Percentiles rank a stretch among this genome's conserved stretches.
Conservation (phyloP, 1,140 invertebrate genomes). For the Probaryconus sp. region DNA sequence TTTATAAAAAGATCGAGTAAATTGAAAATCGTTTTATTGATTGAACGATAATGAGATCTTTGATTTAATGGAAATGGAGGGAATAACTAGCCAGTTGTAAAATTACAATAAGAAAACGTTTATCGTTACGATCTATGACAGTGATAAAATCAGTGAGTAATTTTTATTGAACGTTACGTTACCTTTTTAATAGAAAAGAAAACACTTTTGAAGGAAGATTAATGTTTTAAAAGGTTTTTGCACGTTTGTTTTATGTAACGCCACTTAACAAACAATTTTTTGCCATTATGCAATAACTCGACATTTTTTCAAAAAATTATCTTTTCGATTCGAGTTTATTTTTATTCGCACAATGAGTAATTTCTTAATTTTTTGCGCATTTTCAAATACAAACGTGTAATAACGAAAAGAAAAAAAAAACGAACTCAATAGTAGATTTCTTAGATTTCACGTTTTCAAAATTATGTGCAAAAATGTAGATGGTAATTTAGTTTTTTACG, state of each 20-base stretch:
- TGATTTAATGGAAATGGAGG: slow-evolving; percentile 43
- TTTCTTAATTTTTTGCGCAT: too few species aligned
- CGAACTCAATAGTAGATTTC: too few species aligned
- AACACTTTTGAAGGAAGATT: slow-evolving; percentile 34
- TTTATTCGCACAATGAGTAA: too few species aligned
- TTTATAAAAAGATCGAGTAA: too few species aligned
- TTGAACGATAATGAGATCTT: slow-evolving; percentile 10
- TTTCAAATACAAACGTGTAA: too few species aligned
- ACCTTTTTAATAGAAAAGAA: slow-evolving; percentile 30
- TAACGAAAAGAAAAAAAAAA: too few species aligned
- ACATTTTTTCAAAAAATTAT: slow-evolving; percentile 29
- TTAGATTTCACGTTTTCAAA: too few species aligned
- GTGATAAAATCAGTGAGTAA: slow-evolving; percentile 35
- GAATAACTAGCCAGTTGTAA: slow-evolving; percentile 9
- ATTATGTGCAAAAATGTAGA: too few species aligned
- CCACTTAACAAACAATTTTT: slow-evolving; percentile 32
- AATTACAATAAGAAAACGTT: slow-evolving; percentile 44
- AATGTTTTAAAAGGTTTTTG: slow-evolving; percentile 31
- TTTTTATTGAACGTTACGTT: slow-evolving; percentile 43
- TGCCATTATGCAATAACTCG: slow-evolving; percentile 22
- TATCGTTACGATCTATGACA: slow-evolving; percentile 21
- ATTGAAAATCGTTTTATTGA: too few species aligned
- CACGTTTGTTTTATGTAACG: slow-evolving; percentile 33
- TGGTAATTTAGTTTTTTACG: too few species aligned
- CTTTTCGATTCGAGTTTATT: too few species aligned